Conservation (phyloP, 92 coral and sea anemone genomes). For the Bergia puertoricense region DNA sequence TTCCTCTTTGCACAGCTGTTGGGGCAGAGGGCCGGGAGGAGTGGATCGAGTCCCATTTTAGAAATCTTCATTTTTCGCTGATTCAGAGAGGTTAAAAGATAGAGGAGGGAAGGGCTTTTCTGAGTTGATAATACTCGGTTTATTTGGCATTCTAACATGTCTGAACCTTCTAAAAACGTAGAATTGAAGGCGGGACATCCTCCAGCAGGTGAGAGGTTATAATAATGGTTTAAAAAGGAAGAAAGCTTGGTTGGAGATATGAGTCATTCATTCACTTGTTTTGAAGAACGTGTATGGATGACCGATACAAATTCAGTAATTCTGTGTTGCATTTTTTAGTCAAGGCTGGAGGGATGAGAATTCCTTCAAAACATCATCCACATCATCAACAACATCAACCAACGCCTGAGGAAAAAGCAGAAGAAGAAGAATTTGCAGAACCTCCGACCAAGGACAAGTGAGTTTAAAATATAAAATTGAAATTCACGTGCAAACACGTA, state of each 20-base stretch:
- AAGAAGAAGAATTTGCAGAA: conserved; percentile 94
- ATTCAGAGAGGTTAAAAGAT: background rate
- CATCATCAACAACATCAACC: conserved; percentile 64
- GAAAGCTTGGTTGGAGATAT: background rate
- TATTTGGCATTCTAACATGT: conserved; percentile 47
- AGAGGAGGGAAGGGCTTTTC: background rate
- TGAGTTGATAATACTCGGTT: background rate
- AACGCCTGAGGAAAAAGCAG: conserved; percentile 92
- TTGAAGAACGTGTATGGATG: background rate
- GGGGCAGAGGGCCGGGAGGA: conserved; percentile 10
- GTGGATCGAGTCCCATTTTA: conserved; percentile 5
- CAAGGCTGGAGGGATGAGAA: conserved; percentile 98
- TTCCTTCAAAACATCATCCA: conserved; percentile 82
- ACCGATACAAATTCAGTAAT: background rate
- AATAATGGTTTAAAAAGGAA: background rate
- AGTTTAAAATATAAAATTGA: background rate
- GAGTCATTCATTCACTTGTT: conserved; percentile 10
- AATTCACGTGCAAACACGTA: background rate
- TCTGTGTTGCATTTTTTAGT: conserved; percentile 52
- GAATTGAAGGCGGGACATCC: conserved; percentile 98
- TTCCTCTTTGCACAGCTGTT: conserved; percentile 61
- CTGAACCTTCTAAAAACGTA: conserved; percentile 65
- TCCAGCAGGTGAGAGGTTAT: conserved; percentile 80
- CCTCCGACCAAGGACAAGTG: conserved; percentile 73
- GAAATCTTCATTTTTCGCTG: background rate